A percentile compares a stretch with the other conserved stretches of the same genome.
phyloP scores from a whole-genome alignment of 2,113 vertebrate species.

The Dolichotis patagonum region DNA sequence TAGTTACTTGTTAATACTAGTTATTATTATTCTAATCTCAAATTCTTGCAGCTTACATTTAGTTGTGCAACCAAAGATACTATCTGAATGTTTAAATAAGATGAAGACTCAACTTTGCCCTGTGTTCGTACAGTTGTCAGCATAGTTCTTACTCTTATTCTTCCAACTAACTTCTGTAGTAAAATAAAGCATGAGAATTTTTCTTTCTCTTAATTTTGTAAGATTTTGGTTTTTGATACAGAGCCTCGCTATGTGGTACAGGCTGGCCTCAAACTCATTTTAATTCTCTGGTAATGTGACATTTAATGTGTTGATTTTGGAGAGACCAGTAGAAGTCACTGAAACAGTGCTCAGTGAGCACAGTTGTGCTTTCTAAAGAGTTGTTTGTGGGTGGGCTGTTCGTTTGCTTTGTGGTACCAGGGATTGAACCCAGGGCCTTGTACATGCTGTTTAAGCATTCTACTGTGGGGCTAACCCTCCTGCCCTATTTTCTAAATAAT shows the following conservation, averaged over 20 bases:
- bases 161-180: constrained; percentile 22
- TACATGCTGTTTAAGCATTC: not conserved
- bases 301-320: constrained; percentile 58
- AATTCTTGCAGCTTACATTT: not conserved
- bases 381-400: too few species aligned
- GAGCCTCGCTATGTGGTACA: not conserved
- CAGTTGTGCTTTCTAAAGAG: not conserved
- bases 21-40: constrained; percentile 19
- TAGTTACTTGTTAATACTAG: constrained; percentile 25
- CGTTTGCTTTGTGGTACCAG: not conserved
- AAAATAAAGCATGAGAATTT: constrained; percentile 3
- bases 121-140: not conserved
- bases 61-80: constrained; percentile 35
- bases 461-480: not conserved
- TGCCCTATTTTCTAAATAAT: not conserved
- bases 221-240: not conserved
- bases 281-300: not conserved
- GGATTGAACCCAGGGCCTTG: not conserved
- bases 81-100: constrained; percentile 52
- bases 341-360: not conserved
- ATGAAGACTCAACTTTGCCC: constrained; percentile 6
- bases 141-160: not conserved
- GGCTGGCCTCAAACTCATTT: not conserved
- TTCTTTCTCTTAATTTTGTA: not conserved
- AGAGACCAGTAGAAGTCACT: not conserved